phyloP scores from a whole-genome alignment of 2,888 invertebrate genomes.

The Mimumesa dahlbomi region DNA sequence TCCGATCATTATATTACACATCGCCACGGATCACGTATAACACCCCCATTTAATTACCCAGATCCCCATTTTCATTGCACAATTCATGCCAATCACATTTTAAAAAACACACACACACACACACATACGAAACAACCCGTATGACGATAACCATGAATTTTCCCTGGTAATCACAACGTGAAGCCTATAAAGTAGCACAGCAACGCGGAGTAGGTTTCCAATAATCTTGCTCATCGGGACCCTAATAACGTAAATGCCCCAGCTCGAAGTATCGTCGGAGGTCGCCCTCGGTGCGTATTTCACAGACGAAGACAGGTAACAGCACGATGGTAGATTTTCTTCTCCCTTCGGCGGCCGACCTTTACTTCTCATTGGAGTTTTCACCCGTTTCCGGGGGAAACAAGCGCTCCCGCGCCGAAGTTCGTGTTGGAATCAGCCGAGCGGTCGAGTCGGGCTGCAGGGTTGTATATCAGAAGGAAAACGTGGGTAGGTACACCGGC shows the following conservation, averaged over 20 bases:
- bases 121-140: no score
- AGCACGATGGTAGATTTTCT: slow-evolving; percentile 16
- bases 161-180: no score
- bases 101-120: no score
- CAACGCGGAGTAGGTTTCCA: no score
- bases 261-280: slow-evolving; percentile 19
- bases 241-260: background rate
- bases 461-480: slow-evolving; percentile 75
- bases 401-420: slow-evolving; percentile 51
- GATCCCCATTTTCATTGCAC: no score
- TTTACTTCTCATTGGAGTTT: slow-evolving; percentile 63
- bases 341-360: slow-evolving; percentile 30
- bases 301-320: slow-evolving; percentile 44
- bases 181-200: no score
- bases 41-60: no score
- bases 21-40: no score
- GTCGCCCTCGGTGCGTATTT: slow-evolving; percentile 52
- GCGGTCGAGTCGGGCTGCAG: slow-evolving; percentile 66
- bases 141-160: no score
- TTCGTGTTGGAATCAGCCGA: slow-evolving; percentile 70
- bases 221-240: background rate
- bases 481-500: slow-evolving; percentile 64
- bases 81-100: no score
- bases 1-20: no score
- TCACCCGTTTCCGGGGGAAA: slow-evolving; percentile 55